Evolutionary conservation across 2,113 vertebrate genomes (phyloP).

Genomic region (Mesitornis unicolor): DNA sequence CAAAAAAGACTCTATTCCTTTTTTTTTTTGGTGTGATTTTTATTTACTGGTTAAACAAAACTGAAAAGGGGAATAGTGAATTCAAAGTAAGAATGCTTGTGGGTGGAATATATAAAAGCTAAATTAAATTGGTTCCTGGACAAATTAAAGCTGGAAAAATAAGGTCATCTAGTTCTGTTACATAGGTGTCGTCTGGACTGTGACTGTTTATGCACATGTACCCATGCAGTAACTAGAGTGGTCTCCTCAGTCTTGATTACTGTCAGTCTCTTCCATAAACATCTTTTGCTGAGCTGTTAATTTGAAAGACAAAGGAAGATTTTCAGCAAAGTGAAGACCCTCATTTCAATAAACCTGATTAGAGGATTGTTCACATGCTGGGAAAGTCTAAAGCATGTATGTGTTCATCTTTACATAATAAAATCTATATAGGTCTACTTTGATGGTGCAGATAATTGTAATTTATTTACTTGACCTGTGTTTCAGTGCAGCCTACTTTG

Average conservation of each 20-base stretch:
- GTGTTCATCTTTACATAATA: neutral
- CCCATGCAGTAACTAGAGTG: neutral
- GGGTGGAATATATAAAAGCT: neutral
- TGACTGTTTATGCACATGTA: neutral
- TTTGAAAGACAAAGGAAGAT: neutral
- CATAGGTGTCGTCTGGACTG: neutral
- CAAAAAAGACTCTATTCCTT: neutral
- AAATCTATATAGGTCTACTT: neutral
- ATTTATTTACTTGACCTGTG: neutral
- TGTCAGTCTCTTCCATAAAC: neutral
- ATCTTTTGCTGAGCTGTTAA: neutral
- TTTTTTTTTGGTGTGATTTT: neutral
- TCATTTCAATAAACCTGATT: neutral
- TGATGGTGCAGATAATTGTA: neutral
- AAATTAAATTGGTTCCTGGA: constrained; percentile 2
- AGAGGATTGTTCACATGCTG: neutral
- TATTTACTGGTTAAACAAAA: neutral
- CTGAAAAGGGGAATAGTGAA: neutral
- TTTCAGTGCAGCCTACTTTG: rapidly evolving
- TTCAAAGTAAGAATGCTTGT: neutral
- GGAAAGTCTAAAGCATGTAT: neutral
- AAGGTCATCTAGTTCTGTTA: neutral
- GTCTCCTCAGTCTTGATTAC: neutral
- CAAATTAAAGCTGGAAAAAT: neutral
- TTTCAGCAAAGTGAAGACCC: neutral